These are phyloP conservation scores for Chamaea fasciata DNA, from an alignment of 2,113 vertebrate species.

Conservation along the genomic window DNA sequence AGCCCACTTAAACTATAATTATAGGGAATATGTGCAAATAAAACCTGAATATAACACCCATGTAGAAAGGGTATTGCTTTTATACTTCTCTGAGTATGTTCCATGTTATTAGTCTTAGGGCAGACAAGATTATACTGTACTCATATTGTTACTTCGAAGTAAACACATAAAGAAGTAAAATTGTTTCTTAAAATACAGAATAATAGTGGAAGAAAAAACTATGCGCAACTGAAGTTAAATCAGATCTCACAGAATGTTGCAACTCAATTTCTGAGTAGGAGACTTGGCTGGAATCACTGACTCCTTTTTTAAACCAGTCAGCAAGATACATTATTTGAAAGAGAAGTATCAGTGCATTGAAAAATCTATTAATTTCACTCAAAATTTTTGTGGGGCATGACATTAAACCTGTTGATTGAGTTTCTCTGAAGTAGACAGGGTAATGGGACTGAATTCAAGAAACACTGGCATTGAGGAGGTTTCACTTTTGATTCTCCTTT, in stretches of 20 bases:
- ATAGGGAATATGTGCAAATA: conserved; percentile 29
- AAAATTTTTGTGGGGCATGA: rapidly evolving
- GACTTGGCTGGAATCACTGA: neutral
- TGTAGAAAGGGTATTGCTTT: neutral
- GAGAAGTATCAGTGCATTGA: neutral
- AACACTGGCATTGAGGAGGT: neutral
- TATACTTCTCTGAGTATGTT: neutral
- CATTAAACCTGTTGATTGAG: neutral
- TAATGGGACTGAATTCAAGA: neutral
- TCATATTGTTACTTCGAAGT: neutral
- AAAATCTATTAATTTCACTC: neutral
- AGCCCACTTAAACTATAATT: conserved; percentile 30
- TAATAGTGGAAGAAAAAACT: neutral
- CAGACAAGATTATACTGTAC: neutral
- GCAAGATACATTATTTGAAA: neutral
- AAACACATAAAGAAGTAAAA: neutral
- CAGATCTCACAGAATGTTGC: neutral
- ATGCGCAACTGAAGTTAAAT: neutral
- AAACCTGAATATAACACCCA: neutral
- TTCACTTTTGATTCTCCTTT: neutral
- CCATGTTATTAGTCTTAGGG: neutral
- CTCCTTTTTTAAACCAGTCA: neutral
- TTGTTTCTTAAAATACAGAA: neutral
- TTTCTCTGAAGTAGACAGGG: neutral
- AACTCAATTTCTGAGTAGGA: neutral